These are phyloP conservation scores for Lethrus apterus DNA, from an alignment of 1,140 invertebrate species.

Conservation along the genomic window DNA sequence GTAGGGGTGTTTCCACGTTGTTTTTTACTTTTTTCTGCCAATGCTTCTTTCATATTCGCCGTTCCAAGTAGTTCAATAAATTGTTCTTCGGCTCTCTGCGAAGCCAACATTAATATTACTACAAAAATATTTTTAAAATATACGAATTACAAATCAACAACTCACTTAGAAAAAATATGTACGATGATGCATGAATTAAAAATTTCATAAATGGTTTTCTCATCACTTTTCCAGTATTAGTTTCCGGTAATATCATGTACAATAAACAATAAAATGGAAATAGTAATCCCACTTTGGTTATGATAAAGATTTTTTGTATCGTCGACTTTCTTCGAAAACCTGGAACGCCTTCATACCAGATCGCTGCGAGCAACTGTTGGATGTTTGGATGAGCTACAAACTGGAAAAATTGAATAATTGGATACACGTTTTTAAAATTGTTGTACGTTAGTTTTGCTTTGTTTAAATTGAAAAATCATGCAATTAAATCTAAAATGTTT, in stretches of 20 bases:
- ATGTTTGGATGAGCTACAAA: conserved; percentile 91
- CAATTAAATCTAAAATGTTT: no score
- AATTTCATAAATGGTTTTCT: conserved; percentile 93
- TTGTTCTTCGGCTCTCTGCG: conserved; percentile 73
- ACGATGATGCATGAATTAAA: conserved; percentile 83
- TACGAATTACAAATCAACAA: conserved; percentile 21
- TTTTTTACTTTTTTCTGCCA: conserved; percentile 52
- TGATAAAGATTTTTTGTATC: conserved; percentile 60
- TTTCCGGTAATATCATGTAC: conserved; percentile 74
- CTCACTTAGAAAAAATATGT: conserved; percentile 84
- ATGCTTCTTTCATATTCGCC: conserved; percentile 51
- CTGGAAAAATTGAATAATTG: conserved; percentile 43
- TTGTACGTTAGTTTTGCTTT: not conserved
- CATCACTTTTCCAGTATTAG: conserved; percentile 67
- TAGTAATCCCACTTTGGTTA: conserved; percentile 65
- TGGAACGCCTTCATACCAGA: conserved; percentile 89
- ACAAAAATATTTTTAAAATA: conserved; percentile 25
- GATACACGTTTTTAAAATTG: no score
- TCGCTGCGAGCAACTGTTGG: conserved; percentile 81
- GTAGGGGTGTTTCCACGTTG: conserved; percentile 75
- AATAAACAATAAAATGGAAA: conserved; percentile 80
- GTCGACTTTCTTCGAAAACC: conserved; percentile 74
- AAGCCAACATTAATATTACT: conserved; percentile 81
- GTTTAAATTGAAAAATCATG: no score
- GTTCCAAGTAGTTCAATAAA: conserved; percentile 64